phyloP scores from a whole-genome alignment of 2,113 vertebrate species.

The Cepphus grylle region DNA sequence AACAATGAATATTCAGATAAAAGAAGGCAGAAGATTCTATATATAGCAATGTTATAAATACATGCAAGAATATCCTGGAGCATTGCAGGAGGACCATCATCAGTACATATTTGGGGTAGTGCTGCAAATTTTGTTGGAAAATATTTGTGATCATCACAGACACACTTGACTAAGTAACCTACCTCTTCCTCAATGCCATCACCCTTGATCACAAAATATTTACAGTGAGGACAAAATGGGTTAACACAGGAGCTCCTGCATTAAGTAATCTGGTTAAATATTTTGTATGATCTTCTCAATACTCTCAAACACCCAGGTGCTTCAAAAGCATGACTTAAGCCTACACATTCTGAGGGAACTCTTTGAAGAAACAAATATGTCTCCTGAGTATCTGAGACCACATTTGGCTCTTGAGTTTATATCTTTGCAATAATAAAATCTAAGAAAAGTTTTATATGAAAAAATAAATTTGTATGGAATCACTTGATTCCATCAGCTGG shows the following conservation, averaged over 20 bases:
- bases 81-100: background rate
- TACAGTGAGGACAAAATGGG: background rate
- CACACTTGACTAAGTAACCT: background rate
- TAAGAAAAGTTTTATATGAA: background rate
- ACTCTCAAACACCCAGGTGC: background rate
- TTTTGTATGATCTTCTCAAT: background rate
- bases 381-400: background rate
- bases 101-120: background rate
- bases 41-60: background rate
- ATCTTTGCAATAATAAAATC: background rate
- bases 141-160: background rate
- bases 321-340: background rate
- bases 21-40: background rate
- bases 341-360: background rate
- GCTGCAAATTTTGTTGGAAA: background rate
- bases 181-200: background rate
- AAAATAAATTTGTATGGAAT: background rate
- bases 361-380: background rate
- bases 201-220: background rate
- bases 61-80: background rate
- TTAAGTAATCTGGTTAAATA: background rate
- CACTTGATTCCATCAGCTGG: background rate
- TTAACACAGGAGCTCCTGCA: background rate
- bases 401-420: background rate
- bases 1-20: background rate